A percentile compares a stretch with the other conserved stretches of the same genome.
These are phyloP conservation scores for Pseudochirops cupreus DNA, from an alignment of 2,797 vertebrate species.

Conservation along the genomic window DNA sequence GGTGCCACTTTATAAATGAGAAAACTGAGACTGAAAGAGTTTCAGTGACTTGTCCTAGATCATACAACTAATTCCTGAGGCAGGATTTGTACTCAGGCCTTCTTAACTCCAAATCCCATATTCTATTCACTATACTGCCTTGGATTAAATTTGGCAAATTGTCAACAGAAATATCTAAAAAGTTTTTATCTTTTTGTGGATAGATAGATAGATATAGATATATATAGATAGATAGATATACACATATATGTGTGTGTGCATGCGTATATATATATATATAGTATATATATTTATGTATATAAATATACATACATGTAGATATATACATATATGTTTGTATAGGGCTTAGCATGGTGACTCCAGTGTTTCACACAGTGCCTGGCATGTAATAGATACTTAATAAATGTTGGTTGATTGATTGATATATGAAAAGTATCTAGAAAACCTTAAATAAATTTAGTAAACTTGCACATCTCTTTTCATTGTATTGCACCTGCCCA, in stretches of 20 bases:
- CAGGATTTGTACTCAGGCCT: background rate
- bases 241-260: background rate
- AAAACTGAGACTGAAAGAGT: background rate
- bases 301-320: too few species aligned
- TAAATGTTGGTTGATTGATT: background rate
- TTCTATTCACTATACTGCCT: background rate
- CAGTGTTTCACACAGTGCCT: background rate
- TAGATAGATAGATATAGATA: too few species aligned
- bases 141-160: conserved; percentile 18
- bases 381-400: background rate
- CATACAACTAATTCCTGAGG: background rate
- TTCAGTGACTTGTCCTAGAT: background rate
- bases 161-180: conserved; percentile 1
- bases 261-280: too few species aligned
- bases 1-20: background rate
- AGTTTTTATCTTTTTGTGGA: background rate
- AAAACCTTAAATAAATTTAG: background rate
- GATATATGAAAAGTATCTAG: background rate
- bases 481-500: background rate
- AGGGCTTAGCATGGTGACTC: background rate
- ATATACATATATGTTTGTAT: background rate
- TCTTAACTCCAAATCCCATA: background rate
- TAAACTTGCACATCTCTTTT: background rate
- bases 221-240: too few species aligned
- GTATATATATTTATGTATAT: too few species aligned